A percentile compares a stretch with the other conserved stretches of the same genome.
Evolutionary conservation across 2,113 vertebrate species (phyloP).

Genomic region (Girardinichthys multiradiatus): DNA sequence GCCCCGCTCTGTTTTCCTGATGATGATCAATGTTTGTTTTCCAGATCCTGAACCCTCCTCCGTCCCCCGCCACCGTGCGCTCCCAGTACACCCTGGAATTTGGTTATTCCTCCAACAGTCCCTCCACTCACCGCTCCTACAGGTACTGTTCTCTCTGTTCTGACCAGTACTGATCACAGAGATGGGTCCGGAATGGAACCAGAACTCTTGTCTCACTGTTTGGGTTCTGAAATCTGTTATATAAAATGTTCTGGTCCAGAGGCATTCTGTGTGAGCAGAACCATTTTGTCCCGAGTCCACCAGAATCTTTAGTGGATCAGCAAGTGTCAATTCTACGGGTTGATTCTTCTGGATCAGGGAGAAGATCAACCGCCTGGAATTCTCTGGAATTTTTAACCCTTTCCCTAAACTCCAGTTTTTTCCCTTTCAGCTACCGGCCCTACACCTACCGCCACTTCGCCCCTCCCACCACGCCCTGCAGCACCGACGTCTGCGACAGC

Average conservation of each 20-base stretch:
- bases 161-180: no score
- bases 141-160: constrained; percentile 79
- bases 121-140: constrained; percentile 97
- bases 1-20: background rate
- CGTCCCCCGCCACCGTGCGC: constrained; percentile 94
- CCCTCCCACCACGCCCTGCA: constrained; percentile 97
- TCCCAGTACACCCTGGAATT: constrained; percentile 98
- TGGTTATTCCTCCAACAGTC: constrained; percentile 96
- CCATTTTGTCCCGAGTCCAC: no score
- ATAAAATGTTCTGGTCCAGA: no score
- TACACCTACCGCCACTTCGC: constrained; percentile 97
- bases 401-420: background rate
- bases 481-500: constrained; percentile 96
- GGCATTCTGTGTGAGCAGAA: no score
- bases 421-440: constrained; percentile 85
- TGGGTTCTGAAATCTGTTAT: no score
- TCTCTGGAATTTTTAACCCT: no score
- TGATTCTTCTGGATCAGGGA: no score
- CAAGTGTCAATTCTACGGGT: no score
- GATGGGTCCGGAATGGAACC: no score
- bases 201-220: no score
- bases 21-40: background rate
- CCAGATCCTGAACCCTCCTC: constrained; percentile 97
- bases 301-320: no score
- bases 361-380: no score